These are phyloP conservation scores for Stenchaetothrips biformis DNA, from an alignment of 2,888 invertebrate genomes.

Conservation along the genomic window DNA sequence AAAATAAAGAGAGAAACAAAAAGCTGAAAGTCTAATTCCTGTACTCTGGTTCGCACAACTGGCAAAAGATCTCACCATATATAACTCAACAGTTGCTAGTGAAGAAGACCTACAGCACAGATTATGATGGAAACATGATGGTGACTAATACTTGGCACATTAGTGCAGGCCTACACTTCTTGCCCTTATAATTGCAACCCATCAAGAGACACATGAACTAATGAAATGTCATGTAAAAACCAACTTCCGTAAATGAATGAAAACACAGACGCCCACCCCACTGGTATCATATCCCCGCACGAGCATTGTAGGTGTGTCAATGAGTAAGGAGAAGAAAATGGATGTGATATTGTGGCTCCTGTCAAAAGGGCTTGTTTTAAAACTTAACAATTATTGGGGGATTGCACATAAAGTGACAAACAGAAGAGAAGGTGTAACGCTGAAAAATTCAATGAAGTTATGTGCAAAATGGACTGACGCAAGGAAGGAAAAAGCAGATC, in stretches of 20 bases:
- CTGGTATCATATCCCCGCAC: neutral
- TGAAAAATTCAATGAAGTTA: neutral
- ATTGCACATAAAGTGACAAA: conserved; percentile 49
- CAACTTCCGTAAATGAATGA: conserved; percentile 2
- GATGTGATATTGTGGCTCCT: neutral
- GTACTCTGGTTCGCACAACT: neutral
- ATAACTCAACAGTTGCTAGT: too few relatives aligned
- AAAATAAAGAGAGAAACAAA: neutral
- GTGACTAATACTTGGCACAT: neutral
- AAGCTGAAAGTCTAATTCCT: neutral
- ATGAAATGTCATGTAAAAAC: neutral
- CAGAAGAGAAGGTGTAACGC: conserved; percentile 48
- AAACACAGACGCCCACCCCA: neutral
- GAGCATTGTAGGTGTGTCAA: neutral
- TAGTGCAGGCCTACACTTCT: neutral
- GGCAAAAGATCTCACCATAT: neutral
- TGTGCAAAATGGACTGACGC: neutral
- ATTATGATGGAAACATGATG: neutral
- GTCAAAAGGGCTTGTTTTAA: neutral
- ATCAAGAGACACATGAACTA: too few relatives aligned
- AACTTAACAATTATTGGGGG: conserved; percentile 45
- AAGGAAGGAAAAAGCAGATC: neutral
- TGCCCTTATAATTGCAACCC: neutral
- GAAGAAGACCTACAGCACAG: neutral
- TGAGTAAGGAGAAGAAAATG: neutral